Evolutionary conservation across 2,888 invertebrate genomes (phyloP), one percentile per base, ranked within the genome.

Genomic region (Protula sp.): DNA sequence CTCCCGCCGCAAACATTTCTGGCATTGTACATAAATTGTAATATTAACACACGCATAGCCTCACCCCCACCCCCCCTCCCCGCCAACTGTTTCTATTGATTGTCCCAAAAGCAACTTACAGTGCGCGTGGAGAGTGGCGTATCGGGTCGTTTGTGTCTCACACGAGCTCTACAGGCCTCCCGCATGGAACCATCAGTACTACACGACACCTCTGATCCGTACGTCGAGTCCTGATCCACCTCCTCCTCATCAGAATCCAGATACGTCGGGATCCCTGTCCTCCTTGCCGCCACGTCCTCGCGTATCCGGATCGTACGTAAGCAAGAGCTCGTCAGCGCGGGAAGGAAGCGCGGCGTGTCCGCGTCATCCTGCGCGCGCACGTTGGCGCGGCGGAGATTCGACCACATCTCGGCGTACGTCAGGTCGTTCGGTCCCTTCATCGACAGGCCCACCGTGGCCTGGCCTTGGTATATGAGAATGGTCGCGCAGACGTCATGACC

Each of bases 401-500:
- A 22, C 27, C 9, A 5, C 22, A n/a, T 5, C 24, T 5, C 22
- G 22, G 14, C 9, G 14, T 5, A 19, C 50, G 9, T 22, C 14
- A 53, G 28, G 4, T 53, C 53, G 5, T 24, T 5, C 9, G 53
- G 27, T 5, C 52, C 29, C 66, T 63, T 30, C 66, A 53, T 27
- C 9, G 58, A 58, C 1, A 66, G 48, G 28, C 71, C 71, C 27
- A 68, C 67, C 50, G 65, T 70, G 26, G 70, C 70, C 27, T 65
- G 65, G 0, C 70, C 71, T 27, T 67, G 62, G 14, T 66, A 58
- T 1, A 67, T 63, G 0, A 72, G 58, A 5, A 71, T 71, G 58
- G 67, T 68, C 3, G 65, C 66, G 60, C 72, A 72, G 0, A 71
- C 63, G 38, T 72, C 72, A 52, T 69, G 63, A 19, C 70, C 68